These are phyloP conservation scores for Serranus cabrilla DNA, from an alignment of 2,797 vertebrate species.

Conservation along the genomic window DNA sequence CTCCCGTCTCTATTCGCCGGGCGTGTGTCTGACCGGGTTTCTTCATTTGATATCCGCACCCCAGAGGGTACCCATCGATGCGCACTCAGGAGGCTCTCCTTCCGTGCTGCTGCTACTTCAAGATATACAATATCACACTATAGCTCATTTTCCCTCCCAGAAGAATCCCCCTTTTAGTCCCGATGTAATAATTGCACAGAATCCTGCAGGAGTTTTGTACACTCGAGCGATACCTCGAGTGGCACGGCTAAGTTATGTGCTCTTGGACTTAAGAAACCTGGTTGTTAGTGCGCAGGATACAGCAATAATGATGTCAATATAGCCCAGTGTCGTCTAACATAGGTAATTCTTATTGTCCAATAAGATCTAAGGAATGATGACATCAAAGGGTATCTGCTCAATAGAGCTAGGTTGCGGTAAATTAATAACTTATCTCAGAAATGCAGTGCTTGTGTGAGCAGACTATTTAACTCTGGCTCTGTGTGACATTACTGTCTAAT, in stretches of 20 bases:
- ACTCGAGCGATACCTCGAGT: conserved; percentile 10
- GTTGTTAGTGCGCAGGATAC: conserved; percentile 42
- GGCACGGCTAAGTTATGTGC: background rate
- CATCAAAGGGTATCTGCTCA: conserved; percentile 48
- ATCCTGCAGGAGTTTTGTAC: conserved; percentile 39
- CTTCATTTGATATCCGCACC: conserved; percentile 46
- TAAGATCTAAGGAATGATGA: conserved; percentile 60
- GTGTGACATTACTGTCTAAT: background rate
- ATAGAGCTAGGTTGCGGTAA: background rate
- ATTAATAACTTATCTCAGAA: conserved; percentile 3
- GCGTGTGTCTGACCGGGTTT: conserved; percentile 36
- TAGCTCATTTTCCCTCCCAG: conserved; percentile 43
- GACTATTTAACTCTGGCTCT: background rate
- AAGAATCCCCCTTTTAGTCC: conserved; percentile 37
- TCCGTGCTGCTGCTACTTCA: conserved; percentile 40
- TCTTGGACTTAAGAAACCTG: conserved; percentile 9
- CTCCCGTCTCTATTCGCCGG: conserved; percentile 36
- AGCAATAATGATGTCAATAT: conserved; percentile 51
- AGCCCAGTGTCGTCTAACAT: conserved; percentile 22
- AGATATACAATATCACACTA: conserved; percentile 69
- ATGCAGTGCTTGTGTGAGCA: background rate
- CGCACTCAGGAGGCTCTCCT: conserved; percentile 45
- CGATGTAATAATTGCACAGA: conserved; percentile 30
- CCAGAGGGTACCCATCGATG: conserved; percentile 53
- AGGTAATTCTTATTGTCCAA: conserved; percentile 57